A percentile compares a stretch with the other conserved stretches of the same genome.
These are phyloP conservation scores for Capitella teleta DNA, from an alignment of 1,140 invertebrate species.

Conservation along the genomic window DNA sequence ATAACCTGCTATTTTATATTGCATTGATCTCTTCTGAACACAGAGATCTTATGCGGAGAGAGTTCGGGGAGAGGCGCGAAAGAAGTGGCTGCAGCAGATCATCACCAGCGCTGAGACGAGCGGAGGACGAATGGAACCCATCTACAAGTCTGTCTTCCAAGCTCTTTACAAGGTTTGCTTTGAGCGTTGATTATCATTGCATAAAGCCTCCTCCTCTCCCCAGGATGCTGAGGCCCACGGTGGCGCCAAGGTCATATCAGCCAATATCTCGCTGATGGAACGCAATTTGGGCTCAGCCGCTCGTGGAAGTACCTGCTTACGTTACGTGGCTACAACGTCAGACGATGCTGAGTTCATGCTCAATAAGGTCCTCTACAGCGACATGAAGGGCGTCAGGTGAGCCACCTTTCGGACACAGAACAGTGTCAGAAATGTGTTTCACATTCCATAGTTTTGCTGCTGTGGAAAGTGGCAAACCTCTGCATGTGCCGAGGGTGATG, in stretches of 20 bases:
- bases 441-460: constrained; percentile 27
- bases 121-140: constrained; percentile 34
- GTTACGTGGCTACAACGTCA: constrained; percentile 35
- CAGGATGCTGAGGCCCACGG: constrained; percentile 42
- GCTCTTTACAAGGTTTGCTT: constrained; percentile 34
- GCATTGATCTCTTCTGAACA: no score
- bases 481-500: constrained; percentile 37
- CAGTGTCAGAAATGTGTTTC: background rate
- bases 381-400: constrained; percentile 39
- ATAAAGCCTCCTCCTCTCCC: background rate
- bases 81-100: constrained; percentile 40
- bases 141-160: constrained; percentile 38
- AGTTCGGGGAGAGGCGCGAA: constrained; percentile 37
- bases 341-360: constrained; percentile 36
- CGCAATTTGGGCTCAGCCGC: constrained; percentile 20
- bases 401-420: background rate
- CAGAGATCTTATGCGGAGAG: constrained; percentile 36
- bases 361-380: constrained; percentile 31
- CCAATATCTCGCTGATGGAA: constrained; percentile 36
- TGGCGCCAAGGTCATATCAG: constrained; percentile 33
- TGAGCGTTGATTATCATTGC: background rate
- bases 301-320: constrained; percentile 26
- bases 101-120: constrained; percentile 30
- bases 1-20: background rate
- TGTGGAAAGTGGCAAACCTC: constrained; percentile 34